Evolutionary conservation across 2,888 invertebrate species (phyloP).

Genomic region (Chloromyia formosa): DNA sequence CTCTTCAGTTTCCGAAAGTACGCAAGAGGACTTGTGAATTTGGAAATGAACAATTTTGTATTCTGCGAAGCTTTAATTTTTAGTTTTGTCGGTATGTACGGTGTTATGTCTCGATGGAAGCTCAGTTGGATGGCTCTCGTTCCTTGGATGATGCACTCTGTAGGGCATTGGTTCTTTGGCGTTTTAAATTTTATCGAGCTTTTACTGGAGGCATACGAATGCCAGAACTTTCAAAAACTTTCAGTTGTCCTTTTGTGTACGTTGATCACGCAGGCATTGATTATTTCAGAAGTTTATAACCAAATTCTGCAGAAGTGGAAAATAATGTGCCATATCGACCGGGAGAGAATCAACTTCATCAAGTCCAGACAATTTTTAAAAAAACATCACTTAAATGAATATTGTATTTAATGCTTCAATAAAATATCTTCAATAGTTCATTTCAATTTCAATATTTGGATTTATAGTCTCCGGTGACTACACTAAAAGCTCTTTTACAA

Average conservation of each 20-base stretch:
- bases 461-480: no score
- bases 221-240: conserved; percentile 21
- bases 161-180: conserved; percentile 14
- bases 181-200: conserved; percentile 10
- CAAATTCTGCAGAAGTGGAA: conserved; percentile 25
- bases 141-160: conserved; percentile 28
- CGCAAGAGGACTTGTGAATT: conserved; percentile 9
- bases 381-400: conserved; percentile 16
- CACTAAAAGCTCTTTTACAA: no score
- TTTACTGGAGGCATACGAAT: conserved; percentile 21
- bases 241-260: conserved; percentile 15
- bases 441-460: no score
- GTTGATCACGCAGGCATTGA: not conserved
- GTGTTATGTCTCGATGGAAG: conserved; percentile 11
- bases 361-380: conserved; percentile 28
- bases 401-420: conserved; percentile 28
- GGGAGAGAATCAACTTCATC: conserved; percentile 22
- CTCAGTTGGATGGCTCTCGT: conserved; percentile 23
- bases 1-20: conserved; percentile 30
- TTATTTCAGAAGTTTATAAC: conserved; percentile 32
- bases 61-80: conserved; percentile 29
- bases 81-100: conserved; percentile 26
- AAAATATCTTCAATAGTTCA: no score
- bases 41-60: not conserved
- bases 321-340: conserved; percentile 25